phyloP scores from a whole-genome alignment of 2,797 vertebrate genomes.

The Pangasius sanitwongsei region DNA sequence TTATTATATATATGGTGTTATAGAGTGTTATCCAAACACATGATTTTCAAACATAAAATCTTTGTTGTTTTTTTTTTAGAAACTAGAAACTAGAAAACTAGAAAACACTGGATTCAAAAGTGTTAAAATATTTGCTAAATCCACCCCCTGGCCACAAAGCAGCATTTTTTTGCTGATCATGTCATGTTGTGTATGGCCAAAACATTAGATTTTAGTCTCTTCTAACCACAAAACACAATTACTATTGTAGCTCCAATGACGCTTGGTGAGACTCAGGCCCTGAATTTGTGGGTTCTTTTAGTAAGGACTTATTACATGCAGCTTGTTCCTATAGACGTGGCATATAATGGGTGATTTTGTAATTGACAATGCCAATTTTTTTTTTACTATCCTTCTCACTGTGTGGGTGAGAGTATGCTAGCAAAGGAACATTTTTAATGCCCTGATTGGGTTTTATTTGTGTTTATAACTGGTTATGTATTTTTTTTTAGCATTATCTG shows the following conservation, averaged over 20 bases:
- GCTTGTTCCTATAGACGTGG: neutral
- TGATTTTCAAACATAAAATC: neutral
- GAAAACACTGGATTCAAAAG: neutral
- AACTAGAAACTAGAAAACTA: too few species aligned
- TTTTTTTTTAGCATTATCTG: neutral
- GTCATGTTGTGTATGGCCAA: neutral
- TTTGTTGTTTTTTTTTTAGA: neutral
- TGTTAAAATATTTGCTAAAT: neutral
- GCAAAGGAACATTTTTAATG: neutral
- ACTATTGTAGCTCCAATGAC: conserved; percentile 3
- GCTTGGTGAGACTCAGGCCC: neutral
- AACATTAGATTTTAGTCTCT: neutral
- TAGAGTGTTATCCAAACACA: neutral
- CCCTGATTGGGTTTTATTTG: neutral
- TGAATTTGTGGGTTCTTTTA: neutral
- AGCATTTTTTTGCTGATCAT: neutral
- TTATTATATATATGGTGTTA: too few species aligned
- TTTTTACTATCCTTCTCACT: neutral
- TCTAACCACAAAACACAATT: conserved; percentile 18
- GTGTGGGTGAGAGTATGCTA: neutral
- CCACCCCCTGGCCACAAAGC: neutral
- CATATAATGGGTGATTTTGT: neutral
- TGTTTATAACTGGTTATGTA: neutral
- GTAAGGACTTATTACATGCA: neutral
- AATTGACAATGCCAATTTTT: neutral